These are phyloP conservation scores for Glandiceps talaboti DNA, from an alignment of 53 echinoderm and acorn worm species.

Conservation along the genomic window DNA sequence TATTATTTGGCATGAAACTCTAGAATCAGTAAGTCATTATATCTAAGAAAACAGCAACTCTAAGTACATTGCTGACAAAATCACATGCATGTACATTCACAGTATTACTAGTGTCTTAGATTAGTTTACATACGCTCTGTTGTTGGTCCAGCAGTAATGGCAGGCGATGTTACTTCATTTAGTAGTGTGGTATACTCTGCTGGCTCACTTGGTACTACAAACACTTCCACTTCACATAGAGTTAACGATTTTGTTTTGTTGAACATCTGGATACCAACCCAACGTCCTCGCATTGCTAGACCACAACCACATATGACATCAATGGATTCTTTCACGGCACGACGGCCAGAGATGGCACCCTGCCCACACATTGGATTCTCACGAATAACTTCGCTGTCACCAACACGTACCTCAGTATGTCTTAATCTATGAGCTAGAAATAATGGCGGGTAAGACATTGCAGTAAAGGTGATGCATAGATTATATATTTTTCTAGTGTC, in stretches of 20 bases:
- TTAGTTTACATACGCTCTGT: no score
- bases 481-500: no score
- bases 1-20: neutral
- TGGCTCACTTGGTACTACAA: neutral
- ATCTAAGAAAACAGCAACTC: no score
- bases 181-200: neutral
- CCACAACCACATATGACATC: neutral
- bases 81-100: no score
- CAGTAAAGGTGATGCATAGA: no score
- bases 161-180: neutral
- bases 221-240: neutral
- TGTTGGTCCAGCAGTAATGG: neutral
- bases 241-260: neutral
- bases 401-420: neutral
- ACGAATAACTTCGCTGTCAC: neutral
- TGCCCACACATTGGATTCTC: neutral
- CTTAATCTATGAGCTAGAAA: neutral
- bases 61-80: no score
- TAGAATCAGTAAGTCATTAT: no score
- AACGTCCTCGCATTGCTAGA: neutral
- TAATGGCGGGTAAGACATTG: no score
- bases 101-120: no score
- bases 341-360: neutral
- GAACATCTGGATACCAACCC: neutral
- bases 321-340: neutral